Base-by-base conservation (phyloP, 2,888 invertebrate genomes). In the Linhomoeus sp. region DNA sequence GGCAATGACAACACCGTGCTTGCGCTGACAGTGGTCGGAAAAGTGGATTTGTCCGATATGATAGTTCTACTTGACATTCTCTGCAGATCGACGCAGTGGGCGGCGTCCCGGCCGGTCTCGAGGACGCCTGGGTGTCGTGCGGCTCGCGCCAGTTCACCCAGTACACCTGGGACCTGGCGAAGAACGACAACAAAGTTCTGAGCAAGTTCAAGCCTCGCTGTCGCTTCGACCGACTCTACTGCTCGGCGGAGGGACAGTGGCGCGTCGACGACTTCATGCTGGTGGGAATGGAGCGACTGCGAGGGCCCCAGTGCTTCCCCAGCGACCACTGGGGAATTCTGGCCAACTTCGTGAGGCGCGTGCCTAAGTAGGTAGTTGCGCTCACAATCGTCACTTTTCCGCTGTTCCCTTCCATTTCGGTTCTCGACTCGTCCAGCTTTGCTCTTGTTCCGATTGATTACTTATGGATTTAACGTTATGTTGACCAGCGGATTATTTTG, bases 131-230 rank as follows among this genome's bases (percentile, higher is more conserved):
- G 75, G 64, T 68, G 41, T 58, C 63, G 5, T 72, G 72, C 43
- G 76, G 76, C 1, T 60, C 65, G n/a, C 64, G 72, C 9, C 61
- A 61, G 43, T 70, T 71, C 50, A 68, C 68, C 22, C 61, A 67
- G 46, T 75, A 66, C 58, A 76, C 76, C 0, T 76, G 75, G 75
- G 75, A 76, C 59, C 65, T 66, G 47, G 59, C 54, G n/a, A 58
- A 70, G 36, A 76, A 76, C 58, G 71, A 72, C 52, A 76, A 76
- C 57, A 62, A 69, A 14, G 55, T 46, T 41, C 45, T 45, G n/a
- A 46, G 39, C 15, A 37, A 38, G 2, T 41, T 37, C 19, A 53
- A 49, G 24, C 44, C 48, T 3, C 60, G 68, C 17, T 66, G 63
- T 48, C 65, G 75, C 19, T 75, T 75, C 59, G 75, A 75, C 58